phyloP scores from a whole-genome alignment of 2,888 invertebrate genomes.

The Colletes collaris region DNA sequence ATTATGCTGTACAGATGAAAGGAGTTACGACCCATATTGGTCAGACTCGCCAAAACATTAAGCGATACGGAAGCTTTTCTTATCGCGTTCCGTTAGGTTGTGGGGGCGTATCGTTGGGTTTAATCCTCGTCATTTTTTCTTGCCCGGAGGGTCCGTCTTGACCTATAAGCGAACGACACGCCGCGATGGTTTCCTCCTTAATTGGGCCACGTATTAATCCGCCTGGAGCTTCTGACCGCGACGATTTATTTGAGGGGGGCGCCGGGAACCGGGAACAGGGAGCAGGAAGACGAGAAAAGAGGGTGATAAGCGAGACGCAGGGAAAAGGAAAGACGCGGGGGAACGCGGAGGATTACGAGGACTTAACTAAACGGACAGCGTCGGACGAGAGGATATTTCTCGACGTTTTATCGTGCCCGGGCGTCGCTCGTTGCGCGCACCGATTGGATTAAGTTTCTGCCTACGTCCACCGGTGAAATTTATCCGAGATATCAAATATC shows the following conservation, averaged over 20 bases:
- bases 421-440: neutral
- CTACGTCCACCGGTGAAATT: constrained; percentile 7
- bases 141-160: constrained; percentile 17
- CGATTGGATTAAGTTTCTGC: constrained; percentile 27
- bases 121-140: constrained; percentile 40
- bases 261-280: neutral
- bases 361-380: constrained; percentile 66
- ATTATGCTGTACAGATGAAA: too few species aligned
- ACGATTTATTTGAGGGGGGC: constrained; percentile 68
- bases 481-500: constrained; percentile 24
- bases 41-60: too few species aligned
- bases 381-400: constrained; percentile 54
- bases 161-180: constrained; percentile 58
- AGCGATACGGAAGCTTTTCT: too few species aligned
- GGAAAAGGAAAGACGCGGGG: constrained; percentile 46
- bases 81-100: too few species aligned
- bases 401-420: constrained; percentile 48
- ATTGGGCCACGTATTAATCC: constrained; percentile 74
- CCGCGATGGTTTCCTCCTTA: constrained; percentile 58
- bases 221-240: constrained; percentile 60
- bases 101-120: too few species aligned
- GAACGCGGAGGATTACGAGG: constrained; percentile 69
- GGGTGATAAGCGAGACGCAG: constrained; percentile 57
- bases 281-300: constrained; percentile 20
- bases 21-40: too few species aligned